These are phyloP conservation scores for Caenorhabditis latens DNA, from an alignment of 1,140 invertebrate genomes.

Conservation along the genomic window DNA sequence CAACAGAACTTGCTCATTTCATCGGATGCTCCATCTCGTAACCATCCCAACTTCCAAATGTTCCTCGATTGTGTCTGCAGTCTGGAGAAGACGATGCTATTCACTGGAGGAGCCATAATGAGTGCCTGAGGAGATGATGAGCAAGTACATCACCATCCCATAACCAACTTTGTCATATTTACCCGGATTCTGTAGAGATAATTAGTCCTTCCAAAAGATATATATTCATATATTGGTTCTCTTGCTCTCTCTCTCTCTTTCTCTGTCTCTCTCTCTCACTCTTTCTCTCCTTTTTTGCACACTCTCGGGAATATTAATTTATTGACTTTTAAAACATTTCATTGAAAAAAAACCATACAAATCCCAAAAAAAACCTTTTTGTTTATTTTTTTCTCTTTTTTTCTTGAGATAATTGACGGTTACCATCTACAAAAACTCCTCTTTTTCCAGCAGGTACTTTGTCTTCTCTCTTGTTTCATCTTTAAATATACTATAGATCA, in stretches of 20 bases:
- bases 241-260: conserved; percentile 49
- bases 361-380: neutral
- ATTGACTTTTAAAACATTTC: conserved; percentile 1
- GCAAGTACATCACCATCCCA: neutral
- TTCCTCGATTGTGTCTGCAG: conserved; percentile 38
- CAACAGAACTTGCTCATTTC: neutral
- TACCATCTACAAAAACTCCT: neutral
- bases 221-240: neutral
- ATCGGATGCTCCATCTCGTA: conserved; percentile 6
- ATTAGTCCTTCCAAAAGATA: conserved; percentile 13
- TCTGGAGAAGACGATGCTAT: conserved; percentile 32
- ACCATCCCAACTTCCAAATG: conserved; percentile 48
- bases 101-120: neutral
- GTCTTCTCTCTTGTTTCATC: neutral
- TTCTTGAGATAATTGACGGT: neutral
- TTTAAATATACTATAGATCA: neutral
- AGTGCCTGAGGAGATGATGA: neutral
- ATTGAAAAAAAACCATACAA: conserved; percentile 7
- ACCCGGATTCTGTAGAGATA: conserved; percentile 38
- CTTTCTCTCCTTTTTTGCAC: conserved; percentile 2
- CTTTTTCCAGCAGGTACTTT: conserved; percentile 30
- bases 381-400: neutral
- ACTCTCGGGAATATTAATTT: conserved; percentile 48
- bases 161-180: conserved; percentile 53
- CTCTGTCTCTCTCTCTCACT: conserved; percentile 26